phyloP scores from a whole-genome alignment of 1,140 invertebrate genomes.

The Bombus superbus region DNA sequence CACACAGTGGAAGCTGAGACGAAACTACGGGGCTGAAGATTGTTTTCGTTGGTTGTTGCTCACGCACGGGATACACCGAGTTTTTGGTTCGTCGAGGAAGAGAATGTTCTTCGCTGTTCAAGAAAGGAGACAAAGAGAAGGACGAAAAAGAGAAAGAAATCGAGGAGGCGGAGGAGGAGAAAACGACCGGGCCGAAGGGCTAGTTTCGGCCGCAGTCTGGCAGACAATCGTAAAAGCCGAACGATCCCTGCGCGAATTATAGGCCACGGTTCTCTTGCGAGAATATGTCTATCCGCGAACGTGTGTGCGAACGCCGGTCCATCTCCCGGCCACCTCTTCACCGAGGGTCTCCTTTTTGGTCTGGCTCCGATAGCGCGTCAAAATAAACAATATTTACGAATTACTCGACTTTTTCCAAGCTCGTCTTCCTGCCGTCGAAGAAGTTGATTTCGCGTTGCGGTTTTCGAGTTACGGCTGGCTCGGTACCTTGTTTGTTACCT shows the following conservation, averaged over 20 bases:
- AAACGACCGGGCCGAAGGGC: conserved; percentile 39
- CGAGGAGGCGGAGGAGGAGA: conserved; percentile 4
- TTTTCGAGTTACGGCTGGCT: too few species aligned
- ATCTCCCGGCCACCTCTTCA: background rate
- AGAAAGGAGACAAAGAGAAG: background rate
- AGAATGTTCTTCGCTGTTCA: too few species aligned
- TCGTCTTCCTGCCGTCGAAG: background rate
- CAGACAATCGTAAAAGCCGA: conserved; percentile 81
- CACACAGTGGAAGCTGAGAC: background rate
- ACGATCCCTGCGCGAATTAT: conserved; percentile 80
- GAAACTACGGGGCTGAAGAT: background rate
- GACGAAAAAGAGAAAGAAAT: background rate
- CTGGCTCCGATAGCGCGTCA: background rate
- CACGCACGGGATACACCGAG: background rate
- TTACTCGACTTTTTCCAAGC: background rate
- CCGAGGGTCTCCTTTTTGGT: background rate
- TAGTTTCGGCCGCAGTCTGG: conserved; percentile 76
- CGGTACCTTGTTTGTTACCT: too few species aligned
- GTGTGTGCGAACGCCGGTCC: background rate
- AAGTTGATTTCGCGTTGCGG: background rate
- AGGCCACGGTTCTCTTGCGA: conserved; percentile 73
- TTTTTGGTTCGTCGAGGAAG: conserved; percentile 2
- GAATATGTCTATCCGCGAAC: conserved; percentile 51
- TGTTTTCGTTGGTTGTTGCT: background rate
- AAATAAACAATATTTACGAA: conserved; percentile 38